Base-by-base conservation (phyloP, 2,113 vertebrate genomes). In the Bolborhynchus lineola region DNA sequence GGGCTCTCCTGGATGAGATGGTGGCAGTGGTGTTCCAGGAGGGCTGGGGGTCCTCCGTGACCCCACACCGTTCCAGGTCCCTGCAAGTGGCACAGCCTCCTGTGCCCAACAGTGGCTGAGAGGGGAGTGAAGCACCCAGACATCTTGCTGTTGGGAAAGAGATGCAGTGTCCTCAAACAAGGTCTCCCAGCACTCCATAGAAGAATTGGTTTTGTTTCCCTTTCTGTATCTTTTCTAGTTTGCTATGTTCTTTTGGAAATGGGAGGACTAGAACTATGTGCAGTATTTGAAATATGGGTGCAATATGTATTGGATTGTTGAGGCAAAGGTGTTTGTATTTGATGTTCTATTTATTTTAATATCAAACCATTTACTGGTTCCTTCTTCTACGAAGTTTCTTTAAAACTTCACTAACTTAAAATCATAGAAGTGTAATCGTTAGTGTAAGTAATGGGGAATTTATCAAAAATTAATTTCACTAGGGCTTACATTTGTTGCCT, bases 81-180 rank as follows among this genome's bases (percentile, higher is more conserved):
- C 63, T 77, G 31, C 52, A 24, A 24, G 35, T 24, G 72, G 19
- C 1, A 3, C 19, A 41, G 60, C 9, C 11, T 11, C 60, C 21
- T 1, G 0, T 8, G 16, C 33, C 41, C 1, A 1, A 4, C 57
- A n/a, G 47, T 6, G 20, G 29, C 59, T 57, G 68, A 14, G 31
- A 20, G 10, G 13, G 29, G 59, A 20, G 9, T 1, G 1, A 42
- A 72, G 25, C 42, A 35, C 9, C n/a, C 85, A n/a, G 57, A 9
- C 6, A 6, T 24, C 9, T 8, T 4, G 1, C 33, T 3, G 0
- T 5, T 0, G 2, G 31, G 25, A 57, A 21, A 26, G 20, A 77
- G 59, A 65, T 6, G 13, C 4, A 2, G 50, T 65, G 25, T 1
- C 31, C 55, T 57, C 55, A 57, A 57, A 0, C 14, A 20, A 59